phyloP scores from a whole-genome alignment of 2,113 vertebrate genomes.

The Cinclus mexicanus region DNA sequence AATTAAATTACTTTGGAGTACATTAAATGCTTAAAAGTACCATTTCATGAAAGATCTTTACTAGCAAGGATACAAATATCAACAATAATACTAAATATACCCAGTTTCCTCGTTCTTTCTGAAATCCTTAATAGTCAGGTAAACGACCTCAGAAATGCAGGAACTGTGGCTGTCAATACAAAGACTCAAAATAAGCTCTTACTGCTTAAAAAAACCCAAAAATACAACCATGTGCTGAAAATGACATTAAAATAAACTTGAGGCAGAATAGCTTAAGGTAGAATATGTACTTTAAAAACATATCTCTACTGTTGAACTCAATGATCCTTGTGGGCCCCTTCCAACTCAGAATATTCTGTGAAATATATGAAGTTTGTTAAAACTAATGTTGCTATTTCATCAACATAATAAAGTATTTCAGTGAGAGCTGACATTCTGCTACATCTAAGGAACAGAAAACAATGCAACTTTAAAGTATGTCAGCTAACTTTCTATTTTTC shows the following conservation, averaged over 20 bases:
- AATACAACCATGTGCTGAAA: not conserved
- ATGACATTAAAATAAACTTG: not conserved
- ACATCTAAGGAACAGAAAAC: not conserved
- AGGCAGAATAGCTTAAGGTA: not conserved
- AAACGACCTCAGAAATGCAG: not conserved
- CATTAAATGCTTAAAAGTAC: not conserved
- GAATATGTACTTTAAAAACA: not conserved
- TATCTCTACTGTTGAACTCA: not conserved
- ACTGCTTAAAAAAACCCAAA: not conserved
- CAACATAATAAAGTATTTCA: not conserved
- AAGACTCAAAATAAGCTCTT: not conserved
- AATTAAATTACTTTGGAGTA: not conserved
- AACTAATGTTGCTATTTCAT: not conserved
- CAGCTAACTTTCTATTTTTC: not conserved
- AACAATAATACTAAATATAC: not conserved
- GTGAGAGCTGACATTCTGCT: not conserved
- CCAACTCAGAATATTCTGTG: not conserved
- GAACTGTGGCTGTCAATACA: not conserved
- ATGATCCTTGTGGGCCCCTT: not conserved
- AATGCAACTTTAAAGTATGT: not conserved
- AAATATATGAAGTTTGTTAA: not conserved
- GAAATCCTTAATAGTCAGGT: not conserved
- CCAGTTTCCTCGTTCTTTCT: not conserved
- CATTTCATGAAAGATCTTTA: not conserved
- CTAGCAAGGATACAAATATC: not conserved